Percentiles rank a stretch among this genome's conserved stretches.
Conservation (phyloP, 2,797 vertebrate species). For the Rhinella marina region DNA sequence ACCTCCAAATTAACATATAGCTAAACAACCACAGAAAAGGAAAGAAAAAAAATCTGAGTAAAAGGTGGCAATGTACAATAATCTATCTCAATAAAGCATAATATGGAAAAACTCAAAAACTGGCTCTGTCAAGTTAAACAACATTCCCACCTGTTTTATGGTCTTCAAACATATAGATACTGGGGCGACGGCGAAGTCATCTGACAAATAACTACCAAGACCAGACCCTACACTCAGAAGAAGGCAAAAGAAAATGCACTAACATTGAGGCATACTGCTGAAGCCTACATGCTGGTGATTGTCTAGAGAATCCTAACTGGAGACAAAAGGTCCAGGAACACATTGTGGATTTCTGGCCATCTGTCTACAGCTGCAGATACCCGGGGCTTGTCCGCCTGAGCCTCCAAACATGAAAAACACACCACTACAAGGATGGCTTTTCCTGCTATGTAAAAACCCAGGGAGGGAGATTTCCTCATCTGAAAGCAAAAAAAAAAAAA, state of each 20-base stretch:
- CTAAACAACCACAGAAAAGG: not conserved
- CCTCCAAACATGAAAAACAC: slow-evolving; percentile 31
- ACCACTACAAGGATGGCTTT: slow-evolving; percentile 10
- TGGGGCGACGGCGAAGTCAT: slow-evolving; percentile 3
- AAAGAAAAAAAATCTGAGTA: not conserved
- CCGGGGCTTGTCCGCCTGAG: slow-evolving; percentile 43
- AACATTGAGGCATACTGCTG: not conserved
- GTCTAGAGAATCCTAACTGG: slow-evolving; percentile 49
- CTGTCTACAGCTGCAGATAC: slow-evolving; percentile 61
- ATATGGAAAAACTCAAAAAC: not conserved
- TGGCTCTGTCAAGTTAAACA: not conserved
- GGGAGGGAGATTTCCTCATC: slow-evolving; percentile 25
- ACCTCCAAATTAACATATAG: not conserved
- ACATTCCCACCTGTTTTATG: slow-evolving; percentile 27
- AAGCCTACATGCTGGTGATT: slow-evolving; percentile 46
- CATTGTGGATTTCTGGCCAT: slow-evolving; percentile 59
- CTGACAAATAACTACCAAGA: not conserved
- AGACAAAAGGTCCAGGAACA: slow-evolving; percentile 62
- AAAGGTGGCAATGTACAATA: not conserved
- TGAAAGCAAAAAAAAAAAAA: not conserved
- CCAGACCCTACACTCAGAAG: not conserved
- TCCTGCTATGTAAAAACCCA: slow-evolving; percentile 7
- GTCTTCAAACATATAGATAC: slow-evolving; percentile 18
- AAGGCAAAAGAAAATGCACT: slow-evolving; percentile 1
- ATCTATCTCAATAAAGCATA: not conserved